phyloP scores from a whole-genome alignment of 2,797 vertebrate genomes.

The Telmatherina bonti region DNA sequence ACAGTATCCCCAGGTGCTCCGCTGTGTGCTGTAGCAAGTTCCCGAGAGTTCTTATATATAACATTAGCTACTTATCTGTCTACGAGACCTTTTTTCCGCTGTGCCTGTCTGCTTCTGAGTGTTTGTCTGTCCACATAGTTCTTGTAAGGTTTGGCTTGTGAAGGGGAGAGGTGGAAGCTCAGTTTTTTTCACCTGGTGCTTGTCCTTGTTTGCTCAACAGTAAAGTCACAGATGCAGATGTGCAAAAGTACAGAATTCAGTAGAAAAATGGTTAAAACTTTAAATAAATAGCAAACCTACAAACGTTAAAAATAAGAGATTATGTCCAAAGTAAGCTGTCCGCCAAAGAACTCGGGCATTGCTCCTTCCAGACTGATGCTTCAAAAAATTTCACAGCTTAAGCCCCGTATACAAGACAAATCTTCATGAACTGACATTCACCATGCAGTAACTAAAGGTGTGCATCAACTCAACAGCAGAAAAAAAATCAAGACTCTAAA shows the following conservation, averaged over 20 bases:
- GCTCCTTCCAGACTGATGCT: too few relatives aligned
- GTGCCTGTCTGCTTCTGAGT: slow-evolving; percentile 20
- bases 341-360: too few relatives aligned
- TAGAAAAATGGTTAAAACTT: neutral
- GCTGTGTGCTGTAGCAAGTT: slow-evolving; percentile 58
- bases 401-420: too few relatives aligned
- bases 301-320: too few relatives aligned
- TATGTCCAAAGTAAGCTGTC: too few relatives aligned
- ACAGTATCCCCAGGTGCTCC: slow-evolving; percentile 88
- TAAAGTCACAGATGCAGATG: too few relatives aligned
- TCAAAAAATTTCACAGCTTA: too few relatives aligned
- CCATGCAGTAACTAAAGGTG: too few relatives aligned
- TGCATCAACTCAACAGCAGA: too few relatives aligned
- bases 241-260: too few relatives aligned
- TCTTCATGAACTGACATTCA: too few relatives aligned
- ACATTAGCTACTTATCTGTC: slow-evolving; percentile 74
- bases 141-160: neutral
- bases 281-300: neutral
- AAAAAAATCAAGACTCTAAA: too few relatives aligned
- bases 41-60: slow-evolving; percentile 75
- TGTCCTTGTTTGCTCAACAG: neutral
- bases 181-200: neutral
- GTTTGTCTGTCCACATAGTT: slow-evolving; percentile 27
- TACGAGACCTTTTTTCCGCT: slow-evolving; percentile 31
- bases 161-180: neutral